Base-by-base conservation (phyloP, 2,888 invertebrate genomes). In the Digitonthophagus gazella region DNA sequence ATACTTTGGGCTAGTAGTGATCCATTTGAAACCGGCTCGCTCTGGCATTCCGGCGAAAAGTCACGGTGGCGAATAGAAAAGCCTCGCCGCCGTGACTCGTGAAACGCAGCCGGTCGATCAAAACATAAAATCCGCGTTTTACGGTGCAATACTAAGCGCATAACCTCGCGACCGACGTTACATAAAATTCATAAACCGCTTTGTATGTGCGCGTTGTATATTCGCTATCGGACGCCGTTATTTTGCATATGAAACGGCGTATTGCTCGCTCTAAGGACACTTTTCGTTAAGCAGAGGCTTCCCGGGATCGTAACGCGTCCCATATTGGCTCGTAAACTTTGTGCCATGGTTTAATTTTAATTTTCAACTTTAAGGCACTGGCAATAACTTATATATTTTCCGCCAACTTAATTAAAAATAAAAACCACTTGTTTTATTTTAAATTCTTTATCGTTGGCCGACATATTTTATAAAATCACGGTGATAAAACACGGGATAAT, bases 231-330 rank as follows among this genome's bases (percentile, higher is more conserved):
- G 19, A 14, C 18, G 66, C 16, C 19, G 66, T 19, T 15, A 56
- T 58, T 66, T 66, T 66, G 66, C 66, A 66, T 66, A 66, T 66
- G 66, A 66, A 66, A 58, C 66, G 18, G 15, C 14, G 66, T 4
- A 58, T 58, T 66, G 11, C 18, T 18, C 18, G n/a, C 28, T 44
- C 1, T 44, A 44, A 44, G 28, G 11, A 44, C 28, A 44, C 11
- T 44, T 22, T 44, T 44, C 28, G n/a, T n/a, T n/a, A n/a, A n/a
- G n/a, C n/a, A n/a, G n/a, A n/a, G n/a, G n/a, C n/a, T n/a, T n/a
- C n/a, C n/a, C n/a, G n/a, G n/a, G n/a, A n/a, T n/a, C n/a, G n/a
- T n/a, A n/a, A n/a, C n/a, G n/a, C n/a, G n/a, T n/a, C n/a, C n/a
- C n/a, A n/a, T n/a, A n/a, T n/a, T n/a, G n/a, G n/a, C n/a, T n/a